Conservation (phyloP, 2,888 invertebrate species). For the Sesia apiformis region DNA sequence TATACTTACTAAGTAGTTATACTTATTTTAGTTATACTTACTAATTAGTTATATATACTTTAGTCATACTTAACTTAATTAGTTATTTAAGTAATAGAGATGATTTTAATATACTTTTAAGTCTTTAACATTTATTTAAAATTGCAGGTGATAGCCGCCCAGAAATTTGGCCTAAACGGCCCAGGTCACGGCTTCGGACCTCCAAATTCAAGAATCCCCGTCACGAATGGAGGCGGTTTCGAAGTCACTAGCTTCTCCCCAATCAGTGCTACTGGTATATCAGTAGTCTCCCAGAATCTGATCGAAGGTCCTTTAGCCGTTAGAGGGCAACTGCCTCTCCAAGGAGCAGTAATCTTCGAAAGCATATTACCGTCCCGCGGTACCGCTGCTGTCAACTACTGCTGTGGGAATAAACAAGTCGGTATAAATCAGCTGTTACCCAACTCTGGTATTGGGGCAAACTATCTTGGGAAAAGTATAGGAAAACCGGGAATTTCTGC, state of each 20-base stretch:
- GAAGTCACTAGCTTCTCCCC: slow-evolving; percentile 18
- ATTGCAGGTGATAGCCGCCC: neutral
- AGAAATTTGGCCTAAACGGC: neutral
- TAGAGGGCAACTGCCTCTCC: slow-evolving; percentile 19
- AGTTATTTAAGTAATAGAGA: no score
- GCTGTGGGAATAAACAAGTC: slow-evolving; percentile 31
- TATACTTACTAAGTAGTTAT: no score
- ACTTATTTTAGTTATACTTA: no score
- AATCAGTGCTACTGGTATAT: slow-evolving; percentile 22
- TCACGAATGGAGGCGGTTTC: slow-evolving; percentile 1
- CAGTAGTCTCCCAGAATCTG: slow-evolving; percentile 26
- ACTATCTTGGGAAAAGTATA: neutral
- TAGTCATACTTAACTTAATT: no score
- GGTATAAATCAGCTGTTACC: slow-evolving; percentile 13
- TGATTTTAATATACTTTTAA: no score
- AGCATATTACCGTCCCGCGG: slow-evolving; percentile 34
- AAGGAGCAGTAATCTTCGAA: slow-evolving; percentile 27
- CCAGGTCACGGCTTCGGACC: neutral
- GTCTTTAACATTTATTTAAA: neutral
- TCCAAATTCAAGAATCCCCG: slow-evolving; percentile 3
- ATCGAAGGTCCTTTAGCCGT: slow-evolving; percentile 23
- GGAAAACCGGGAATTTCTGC: neutral
- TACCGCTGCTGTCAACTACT: slow-evolving; percentile 28
- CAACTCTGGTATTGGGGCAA: neutral
- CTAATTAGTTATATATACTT: no score